Evolutionary conservation across 2,888 invertebrate genomes (phyloP), one percentile per base, ranked within the genome.

Genomic region (Standfussiana lucernea): DNA sequence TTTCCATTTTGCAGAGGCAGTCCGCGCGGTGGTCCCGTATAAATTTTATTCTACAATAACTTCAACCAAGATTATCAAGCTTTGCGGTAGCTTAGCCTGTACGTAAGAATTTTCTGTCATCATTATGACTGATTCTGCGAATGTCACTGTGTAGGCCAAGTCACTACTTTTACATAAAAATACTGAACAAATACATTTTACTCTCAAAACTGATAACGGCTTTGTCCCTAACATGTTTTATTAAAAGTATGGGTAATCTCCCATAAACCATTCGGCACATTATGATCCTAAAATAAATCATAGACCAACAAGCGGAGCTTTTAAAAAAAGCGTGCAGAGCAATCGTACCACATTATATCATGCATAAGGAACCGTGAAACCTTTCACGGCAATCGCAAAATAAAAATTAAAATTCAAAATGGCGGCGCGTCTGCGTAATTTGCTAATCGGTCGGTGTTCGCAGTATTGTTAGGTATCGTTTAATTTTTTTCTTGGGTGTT

Each of bases 281-380:
- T 56, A 28, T 15, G 56, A 13, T 71, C 68, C 68, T 21, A 56
- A 69, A 47, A 77, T 77, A 79, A 77, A 84, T 80, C 69, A 53
- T 66, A 74, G 64, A 66, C 50, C 47, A 65, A 73, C 50, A 71
- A 73, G 61, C n/a, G 15, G 62, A 21, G 37, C 53, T 65, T 70
- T 77, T n/a, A n/a, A 75, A 84, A 79, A 62, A 68, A 53, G 50
- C 3, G 3, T 13, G 21, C 70, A 67, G 42, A 69, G 59, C 56
- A 65, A 79, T 82, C 50, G 70, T 73, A 67, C 37, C 59, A 70
- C 68, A 73, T 82, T 81, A 74, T 72, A 77, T 35, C 68, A 78
- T 50, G 37, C 40, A 47, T 47, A 15, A 18, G 18, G 62, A 53
- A 50, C 45, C n/a, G n/a, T 35, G n/a, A 82, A 77, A 61, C 61